Conservation (phyloP, 30 jellyfish, hydroid and myxozoan species). For the Aurelia sp. region DNA sequence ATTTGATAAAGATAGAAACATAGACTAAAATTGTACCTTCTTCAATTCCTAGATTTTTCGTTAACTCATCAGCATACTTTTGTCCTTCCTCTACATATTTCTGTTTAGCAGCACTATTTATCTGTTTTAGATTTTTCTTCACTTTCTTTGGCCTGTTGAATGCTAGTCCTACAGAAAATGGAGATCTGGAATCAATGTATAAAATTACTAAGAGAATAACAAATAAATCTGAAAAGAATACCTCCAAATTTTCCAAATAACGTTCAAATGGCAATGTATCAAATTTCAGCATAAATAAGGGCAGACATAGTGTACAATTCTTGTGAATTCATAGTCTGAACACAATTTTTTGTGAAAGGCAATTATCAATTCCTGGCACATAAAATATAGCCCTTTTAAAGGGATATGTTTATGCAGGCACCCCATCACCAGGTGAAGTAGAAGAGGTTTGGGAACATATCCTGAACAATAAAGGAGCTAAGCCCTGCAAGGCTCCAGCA, state of each 20-base stretch:
- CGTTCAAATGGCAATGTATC: background rate
- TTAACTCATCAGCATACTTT: conserved; percentile 68
- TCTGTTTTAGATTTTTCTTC: conserved; percentile 16
- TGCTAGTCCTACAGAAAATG: conserved; percentile 69
- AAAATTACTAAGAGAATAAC: background rate
- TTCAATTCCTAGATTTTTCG: conserved; percentile 52
- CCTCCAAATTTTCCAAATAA: background rate
- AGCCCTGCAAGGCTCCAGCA: too few relatives aligned
- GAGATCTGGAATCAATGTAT: background rate
- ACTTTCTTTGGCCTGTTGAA: conserved; percentile 77
- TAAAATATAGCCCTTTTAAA: too few relatives aligned
- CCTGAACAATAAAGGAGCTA: too few relatives aligned
- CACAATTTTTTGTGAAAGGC: too few relatives aligned
- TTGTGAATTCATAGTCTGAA: too few relatives aligned
- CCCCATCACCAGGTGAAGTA: too few relatives aligned
- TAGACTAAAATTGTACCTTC: too few relatives aligned
- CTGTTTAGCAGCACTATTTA: conserved; percentile 69
- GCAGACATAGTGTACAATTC: too few relatives aligned
- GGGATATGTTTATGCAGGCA: too few relatives aligned
- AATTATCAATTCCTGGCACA: too few relatives aligned
- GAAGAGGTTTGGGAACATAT: too few relatives aligned
- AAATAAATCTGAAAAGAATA: background rate
- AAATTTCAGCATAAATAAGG: background rate
- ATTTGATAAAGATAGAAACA: too few relatives aligned
- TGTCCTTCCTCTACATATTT: conserved; percentile 62